These are phyloP conservation scores for Galeruca laticollis DNA, from an alignment of 2,888 invertebrate genomes.

Conservation along the genomic window DNA sequence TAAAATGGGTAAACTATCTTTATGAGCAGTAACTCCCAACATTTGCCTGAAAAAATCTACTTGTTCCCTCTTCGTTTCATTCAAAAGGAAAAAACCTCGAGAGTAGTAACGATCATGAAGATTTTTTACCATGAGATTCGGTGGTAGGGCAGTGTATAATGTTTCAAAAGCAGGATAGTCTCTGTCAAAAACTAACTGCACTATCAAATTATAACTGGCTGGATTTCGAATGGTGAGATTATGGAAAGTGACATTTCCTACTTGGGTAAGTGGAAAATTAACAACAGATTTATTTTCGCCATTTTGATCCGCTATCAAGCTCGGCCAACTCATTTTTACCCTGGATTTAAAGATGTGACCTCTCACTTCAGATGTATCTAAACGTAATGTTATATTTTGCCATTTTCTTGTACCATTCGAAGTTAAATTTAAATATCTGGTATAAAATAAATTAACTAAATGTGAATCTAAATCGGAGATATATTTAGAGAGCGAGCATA, in stretches of 20 bases:
- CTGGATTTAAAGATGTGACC: conserved; percentile 76
- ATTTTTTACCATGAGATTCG: conserved; percentile 57
- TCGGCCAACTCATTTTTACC: conserved; percentile 79
- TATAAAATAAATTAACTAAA: conserved; percentile 73
- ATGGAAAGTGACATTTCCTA: conserved; percentile 76
- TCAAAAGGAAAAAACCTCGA: conserved; percentile 50
- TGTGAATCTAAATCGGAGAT: conserved; percentile 79
- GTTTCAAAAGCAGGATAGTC: conserved; percentile 74
- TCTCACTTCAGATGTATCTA: conserved; percentile 80
- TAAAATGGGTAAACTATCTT: conserved; percentile 70
- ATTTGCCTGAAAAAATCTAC: conserved; percentile 48
- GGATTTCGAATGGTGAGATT: conserved; percentile 82
- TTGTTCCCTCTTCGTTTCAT: conserved; percentile 38
- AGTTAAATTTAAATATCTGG: conserved; percentile 71
- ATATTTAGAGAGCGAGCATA: conserved; percentile 74
- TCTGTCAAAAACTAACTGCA: conserved; percentile 79
- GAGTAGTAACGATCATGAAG: conserved; percentile 31
- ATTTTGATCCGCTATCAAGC: conserved; percentile 62
- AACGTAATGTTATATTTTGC: conserved; percentile 78
- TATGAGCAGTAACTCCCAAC: conserved; percentile 61
- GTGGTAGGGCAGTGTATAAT: conserved; percentile 69
- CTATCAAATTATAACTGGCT: conserved; percentile 75
- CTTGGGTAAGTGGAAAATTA: conserved; percentile 80
- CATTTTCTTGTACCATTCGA: conserved; percentile 67
- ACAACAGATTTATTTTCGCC: conserved; percentile 67